A percentile compares a stretch with the other conserved stretches of the same genome.
Conservation (phyloP, 2,797 vertebrate genomes). For the Nasua narica region DNA sequence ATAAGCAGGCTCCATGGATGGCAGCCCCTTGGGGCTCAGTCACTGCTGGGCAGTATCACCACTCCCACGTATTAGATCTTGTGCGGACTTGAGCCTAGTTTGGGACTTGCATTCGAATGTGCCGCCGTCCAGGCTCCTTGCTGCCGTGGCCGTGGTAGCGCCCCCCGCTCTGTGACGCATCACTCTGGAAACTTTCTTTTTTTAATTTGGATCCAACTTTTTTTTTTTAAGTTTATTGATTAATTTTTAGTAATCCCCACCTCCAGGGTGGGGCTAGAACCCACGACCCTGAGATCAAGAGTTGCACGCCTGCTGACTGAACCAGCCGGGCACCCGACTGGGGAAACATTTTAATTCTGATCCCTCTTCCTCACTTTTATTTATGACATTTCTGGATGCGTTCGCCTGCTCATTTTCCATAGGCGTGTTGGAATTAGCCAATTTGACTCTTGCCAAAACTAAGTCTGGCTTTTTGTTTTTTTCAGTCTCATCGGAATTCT, state of each 20-base stretch:
- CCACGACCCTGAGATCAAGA: neutral
- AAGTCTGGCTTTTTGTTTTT: neutral
- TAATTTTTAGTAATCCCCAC: neutral
- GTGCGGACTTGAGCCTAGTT: rapidly evolving
- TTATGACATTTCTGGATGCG: neutral
- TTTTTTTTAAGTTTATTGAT: neutral
- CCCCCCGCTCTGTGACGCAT: too few species aligned
- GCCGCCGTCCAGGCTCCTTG: rapidly evolving
- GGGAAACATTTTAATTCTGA: neutral
- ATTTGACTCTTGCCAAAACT: neutral
- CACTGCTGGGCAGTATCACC: rapidly evolving
- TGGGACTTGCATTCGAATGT: rapidly evolving
- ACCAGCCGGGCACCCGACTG: neutral
- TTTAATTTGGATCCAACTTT: neutral
- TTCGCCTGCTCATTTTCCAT: neutral
- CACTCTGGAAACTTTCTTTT: neutral
- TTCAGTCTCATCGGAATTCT: neutral
- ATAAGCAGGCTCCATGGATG: neutral
- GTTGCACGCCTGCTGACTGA: neutral
- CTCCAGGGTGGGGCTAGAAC: neutral
- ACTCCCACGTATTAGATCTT: rapidly evolving
- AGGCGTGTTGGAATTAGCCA: neutral
- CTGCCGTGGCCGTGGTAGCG: rapidly evolving
- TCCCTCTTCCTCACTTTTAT: neutral
- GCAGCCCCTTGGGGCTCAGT: too few species aligned